Base-by-base conservation (phyloP, 2,888 invertebrate species). In the Eupithecia vulgata region DNA sequence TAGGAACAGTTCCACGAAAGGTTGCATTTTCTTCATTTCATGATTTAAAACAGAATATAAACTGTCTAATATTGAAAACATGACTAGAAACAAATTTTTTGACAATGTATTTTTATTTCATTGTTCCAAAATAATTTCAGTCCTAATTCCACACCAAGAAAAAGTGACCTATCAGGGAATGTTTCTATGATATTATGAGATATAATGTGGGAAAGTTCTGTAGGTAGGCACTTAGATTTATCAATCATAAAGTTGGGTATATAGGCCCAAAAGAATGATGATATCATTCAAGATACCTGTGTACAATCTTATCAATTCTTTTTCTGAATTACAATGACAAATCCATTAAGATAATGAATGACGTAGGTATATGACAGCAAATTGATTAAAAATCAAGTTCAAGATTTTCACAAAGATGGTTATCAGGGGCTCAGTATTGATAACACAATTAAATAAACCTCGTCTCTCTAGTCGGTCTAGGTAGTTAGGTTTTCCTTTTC, bases 291-390 rank as follows among this genome's bases (percentile, higher is more conserved):
- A 30, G 25, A 25, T 57, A 25, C 21, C n/a, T 52, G n/a, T n/a
- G n/a, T 52, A 21, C 21, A 25, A 65, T 65, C 40, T 65, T 42
- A 65, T 65, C 65, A 42, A 17, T 21, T 17, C n/a, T 65, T 65
- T 65, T 65, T 42, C 17, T 67, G 48, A 17, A 21, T 45, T 52
- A 67, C 25, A 67, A 52, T 80, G 80, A 80, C 79, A 78, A 21
- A 45, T 45, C 68, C 74, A 37, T 78, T 65, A 73, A 67, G 75
- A 73, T 75, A 52, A 71, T 76, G 66, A 66, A 70, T 62, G 68
- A 76, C 76, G 70, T 72, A 74, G 69, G 67, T 72, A 70, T 67
- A 48, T 70, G 76, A 13, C 57, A 25, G 57, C 57, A 25, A 57
- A 12, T 71, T 64, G 66, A 80, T 81, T 42, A 65, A 13, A 37